Conservation (phyloP, 2,113 vertebrate genomes). For the Pomatostomus ruficeps region DNA sequence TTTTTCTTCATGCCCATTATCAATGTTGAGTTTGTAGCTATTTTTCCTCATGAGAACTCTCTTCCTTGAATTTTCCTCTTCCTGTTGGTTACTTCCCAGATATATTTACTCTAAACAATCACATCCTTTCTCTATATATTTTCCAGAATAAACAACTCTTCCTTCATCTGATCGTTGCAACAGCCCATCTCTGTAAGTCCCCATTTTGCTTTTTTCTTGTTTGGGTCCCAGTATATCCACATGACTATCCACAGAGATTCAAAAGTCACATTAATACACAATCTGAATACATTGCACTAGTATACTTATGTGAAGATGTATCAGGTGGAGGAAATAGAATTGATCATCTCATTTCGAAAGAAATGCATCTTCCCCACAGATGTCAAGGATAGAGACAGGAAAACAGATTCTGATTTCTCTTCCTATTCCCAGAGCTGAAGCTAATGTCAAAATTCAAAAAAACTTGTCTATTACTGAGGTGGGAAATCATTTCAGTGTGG, state of each 20-base stretch:
- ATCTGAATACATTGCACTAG: background rate
- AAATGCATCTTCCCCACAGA: background rate
- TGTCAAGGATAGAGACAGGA: background rate
- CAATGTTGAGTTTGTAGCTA: background rate
- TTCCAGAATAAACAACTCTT: background rate
- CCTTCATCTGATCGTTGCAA: background rate
- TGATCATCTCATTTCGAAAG: background rate
- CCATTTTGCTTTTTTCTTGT: background rate
- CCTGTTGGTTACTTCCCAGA: background rate
- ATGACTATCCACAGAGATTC: background rate
- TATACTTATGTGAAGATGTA: background rate
- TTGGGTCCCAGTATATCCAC: background rate
- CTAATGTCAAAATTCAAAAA: background rate
- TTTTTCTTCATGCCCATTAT: background rate
- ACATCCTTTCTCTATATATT: background rate
- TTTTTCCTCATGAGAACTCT: background rate
- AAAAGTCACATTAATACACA: background rate
- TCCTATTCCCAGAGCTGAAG: background rate
- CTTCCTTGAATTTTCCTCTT: background rate
- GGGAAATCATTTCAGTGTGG: background rate
- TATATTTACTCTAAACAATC: background rate
- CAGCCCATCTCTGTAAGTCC: background rate
- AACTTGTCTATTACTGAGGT: background rate
- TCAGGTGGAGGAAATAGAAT: background rate
- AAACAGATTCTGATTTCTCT: background rate